These are phyloP conservation scores for Epinephelus lanceolatus DNA, from an alignment of 2,113 vertebrate species.

Conservation along the genomic window DNA sequence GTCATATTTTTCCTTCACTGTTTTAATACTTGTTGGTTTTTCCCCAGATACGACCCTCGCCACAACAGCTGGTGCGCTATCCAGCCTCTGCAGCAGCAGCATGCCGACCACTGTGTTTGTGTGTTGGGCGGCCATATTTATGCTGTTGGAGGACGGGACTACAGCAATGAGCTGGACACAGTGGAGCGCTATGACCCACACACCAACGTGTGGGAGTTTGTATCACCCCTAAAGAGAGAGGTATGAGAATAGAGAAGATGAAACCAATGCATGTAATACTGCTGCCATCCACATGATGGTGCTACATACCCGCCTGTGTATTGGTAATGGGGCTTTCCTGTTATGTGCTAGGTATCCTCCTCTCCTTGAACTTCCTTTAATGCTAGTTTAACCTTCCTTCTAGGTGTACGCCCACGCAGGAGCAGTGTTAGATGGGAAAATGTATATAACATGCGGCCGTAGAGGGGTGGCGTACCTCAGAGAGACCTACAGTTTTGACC, in stretches of 20 bases:
- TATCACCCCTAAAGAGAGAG: constrained; percentile 91
- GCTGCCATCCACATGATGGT: constrained; percentile 52
- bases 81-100: constrained; percentile 92
- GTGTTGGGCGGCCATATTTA: constrained; percentile 91
- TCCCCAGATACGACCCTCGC: constrained; percentile 93
- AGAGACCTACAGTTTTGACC: constrained; percentile 93
- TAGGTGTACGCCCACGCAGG: constrained; percentile 96
- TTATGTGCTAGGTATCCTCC: neutral
- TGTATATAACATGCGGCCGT: constrained; percentile 94
- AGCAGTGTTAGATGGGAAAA: constrained; percentile 89
- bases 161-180: constrained; percentile 90
- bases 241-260: constrained; percentile 62
- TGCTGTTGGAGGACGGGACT: constrained; percentile 94
- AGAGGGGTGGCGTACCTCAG: constrained; percentile 90
- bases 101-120: constrained; percentile 94
- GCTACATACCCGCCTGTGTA: constrained; percentile 9
- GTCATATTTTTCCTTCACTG: neutral
- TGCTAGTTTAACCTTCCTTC: neutral
- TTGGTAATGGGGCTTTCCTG: neutral
- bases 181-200: constrained; percentile 95
- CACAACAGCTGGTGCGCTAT: constrained; percentile 96
- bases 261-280: constrained; percentile 20
- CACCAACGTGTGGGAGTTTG: constrained; percentile 93
- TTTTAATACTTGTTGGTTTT: neutral
- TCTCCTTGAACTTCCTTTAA: neutral